phyloP scores from a whole-genome alignment of 92 coral and sea anemone genomes.

The Palythoa grandiflora region DNA sequence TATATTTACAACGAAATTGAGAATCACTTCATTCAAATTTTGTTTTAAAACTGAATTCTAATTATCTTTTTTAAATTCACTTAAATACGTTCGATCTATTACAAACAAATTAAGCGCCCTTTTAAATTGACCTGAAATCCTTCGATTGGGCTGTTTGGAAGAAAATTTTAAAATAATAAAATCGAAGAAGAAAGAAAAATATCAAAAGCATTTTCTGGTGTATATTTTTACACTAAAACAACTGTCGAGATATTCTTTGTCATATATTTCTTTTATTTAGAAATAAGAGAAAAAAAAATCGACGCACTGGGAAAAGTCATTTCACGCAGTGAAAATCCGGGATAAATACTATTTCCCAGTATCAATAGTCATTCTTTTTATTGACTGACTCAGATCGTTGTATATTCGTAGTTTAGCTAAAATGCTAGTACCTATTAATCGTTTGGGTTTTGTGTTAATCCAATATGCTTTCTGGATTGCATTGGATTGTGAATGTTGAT shows the following conservation, averaged over 20 bases:
- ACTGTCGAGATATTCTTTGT: neutral
- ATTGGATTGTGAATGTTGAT: conserved; percentile 46
- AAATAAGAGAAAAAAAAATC: neutral
- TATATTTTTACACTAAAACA: too few species aligned
- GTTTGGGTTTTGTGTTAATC: conserved; percentile 35
- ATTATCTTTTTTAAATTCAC: too few species aligned
- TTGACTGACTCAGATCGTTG: too few species aligned
- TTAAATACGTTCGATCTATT: too few species aligned
- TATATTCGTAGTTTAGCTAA: neutral
- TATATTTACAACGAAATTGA: too few species aligned
- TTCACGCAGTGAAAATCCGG: too few species aligned
- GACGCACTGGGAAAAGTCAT: neutral
- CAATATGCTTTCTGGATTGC: conserved; percentile 47
- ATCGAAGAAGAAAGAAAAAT: neutral
- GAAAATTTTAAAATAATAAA: too few species aligned
- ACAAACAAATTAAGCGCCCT: too few species aligned
- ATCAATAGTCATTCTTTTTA: neutral
- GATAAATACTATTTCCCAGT: neutral
- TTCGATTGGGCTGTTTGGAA: too few species aligned
- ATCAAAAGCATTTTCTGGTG: neutral
- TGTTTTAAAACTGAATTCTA: too few species aligned
- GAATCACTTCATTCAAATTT: too few species aligned
- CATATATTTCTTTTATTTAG: neutral
- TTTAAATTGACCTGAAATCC: too few species aligned
- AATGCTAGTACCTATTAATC: neutral